A percentile compares a stretch with the other conserved stretches of the same genome.
Conservation (phyloP, 2,888 invertebrate genomes). For the Xanthia togata region DNA sequence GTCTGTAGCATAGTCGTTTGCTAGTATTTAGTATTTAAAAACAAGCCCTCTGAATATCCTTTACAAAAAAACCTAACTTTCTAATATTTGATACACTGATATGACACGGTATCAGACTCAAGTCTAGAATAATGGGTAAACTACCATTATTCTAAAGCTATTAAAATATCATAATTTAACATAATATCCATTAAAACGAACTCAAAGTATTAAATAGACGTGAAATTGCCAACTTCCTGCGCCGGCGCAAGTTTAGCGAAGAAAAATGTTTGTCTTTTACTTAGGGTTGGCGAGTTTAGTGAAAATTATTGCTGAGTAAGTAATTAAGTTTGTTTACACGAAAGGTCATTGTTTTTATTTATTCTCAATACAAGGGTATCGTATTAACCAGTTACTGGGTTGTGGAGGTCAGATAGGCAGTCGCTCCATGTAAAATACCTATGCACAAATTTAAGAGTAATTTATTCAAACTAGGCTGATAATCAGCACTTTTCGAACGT, state of each 20-base stretch:
- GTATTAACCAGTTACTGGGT: too few species aligned
- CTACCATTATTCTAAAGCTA: constrained; percentile 33
- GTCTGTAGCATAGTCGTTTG: background rate
- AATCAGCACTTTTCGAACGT: too few species aligned
- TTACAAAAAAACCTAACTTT: background rate
- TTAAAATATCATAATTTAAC: constrained; percentile 66
- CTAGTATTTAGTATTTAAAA: background rate
- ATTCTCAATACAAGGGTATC: background rate
- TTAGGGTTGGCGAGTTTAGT: constrained; percentile 58
- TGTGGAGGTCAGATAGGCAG: too few species aligned
- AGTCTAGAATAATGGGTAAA: constrained; percentile 29
- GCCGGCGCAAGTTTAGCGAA: constrained; percentile 63
- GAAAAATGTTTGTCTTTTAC: constrained; percentile 63
- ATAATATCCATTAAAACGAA: constrained; percentile 62
- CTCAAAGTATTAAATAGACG: constrained; percentile 67
- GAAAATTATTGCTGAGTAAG: constrained; percentile 11
- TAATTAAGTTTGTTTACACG: constrained; percentile 7
- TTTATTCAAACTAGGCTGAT: too few species aligned
- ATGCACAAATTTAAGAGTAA: too few species aligned
- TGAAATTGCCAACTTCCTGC: constrained; percentile 71
- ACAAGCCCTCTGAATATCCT: fast-evolving
- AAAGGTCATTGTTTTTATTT: constrained; percentile 9
- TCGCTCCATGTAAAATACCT: too few species aligned
- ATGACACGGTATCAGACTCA: background rate
- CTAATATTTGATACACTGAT: background rate